Evolutionary conservation across 2,888 invertebrate genomes (phyloP).

Genomic region (Trachelus stipa): DNA sequence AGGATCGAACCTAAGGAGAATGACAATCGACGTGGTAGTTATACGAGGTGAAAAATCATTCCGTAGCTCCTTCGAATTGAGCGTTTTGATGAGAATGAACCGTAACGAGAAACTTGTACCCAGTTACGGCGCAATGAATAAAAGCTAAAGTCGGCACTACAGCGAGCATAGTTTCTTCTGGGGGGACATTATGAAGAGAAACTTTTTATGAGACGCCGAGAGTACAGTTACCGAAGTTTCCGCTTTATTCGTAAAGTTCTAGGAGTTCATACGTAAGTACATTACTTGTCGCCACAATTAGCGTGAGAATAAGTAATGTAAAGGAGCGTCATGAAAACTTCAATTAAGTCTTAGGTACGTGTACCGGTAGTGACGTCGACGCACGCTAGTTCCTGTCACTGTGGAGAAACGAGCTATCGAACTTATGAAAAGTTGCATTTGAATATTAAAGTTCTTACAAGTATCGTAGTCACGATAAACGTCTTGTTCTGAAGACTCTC

Average conservation of each 20-base stretch:
- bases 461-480: constrained; percentile 88
- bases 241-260: constrained; percentile 35
- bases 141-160: constrained; percentile 16
- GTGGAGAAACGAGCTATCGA: not conserved
- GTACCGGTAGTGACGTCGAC: not conserved
- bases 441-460: constrained; percentile 74
- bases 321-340: constrained; percentile 34
- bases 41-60: constrained; percentile 24
- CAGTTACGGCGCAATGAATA: constrained; percentile 25
- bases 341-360: constrained; percentile 36
- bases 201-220: constrained; percentile 30
- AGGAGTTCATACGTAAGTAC: constrained; percentile 45
- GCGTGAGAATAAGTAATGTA: constrained; percentile 40
- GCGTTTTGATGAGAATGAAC: constrained; percentile 13
- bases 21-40: not conserved
- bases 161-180: constrained; percentile 20
- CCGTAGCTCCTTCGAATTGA: not conserved
- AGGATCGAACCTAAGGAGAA: not conserved
- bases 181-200: constrained; percentile 11
- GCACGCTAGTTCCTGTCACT: not conserved
- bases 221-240: constrained; percentile 24
- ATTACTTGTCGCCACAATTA: constrained; percentile 49
- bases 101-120: constrained; percentile 24
- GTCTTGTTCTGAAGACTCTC: constrained; percentile 93
- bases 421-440: not conserved